Percentiles rank a stretch among this genome's conserved stretches.
Conservation (phyloP, 2,888 invertebrate genomes). For the Cheilosia variabilis region DNA sequence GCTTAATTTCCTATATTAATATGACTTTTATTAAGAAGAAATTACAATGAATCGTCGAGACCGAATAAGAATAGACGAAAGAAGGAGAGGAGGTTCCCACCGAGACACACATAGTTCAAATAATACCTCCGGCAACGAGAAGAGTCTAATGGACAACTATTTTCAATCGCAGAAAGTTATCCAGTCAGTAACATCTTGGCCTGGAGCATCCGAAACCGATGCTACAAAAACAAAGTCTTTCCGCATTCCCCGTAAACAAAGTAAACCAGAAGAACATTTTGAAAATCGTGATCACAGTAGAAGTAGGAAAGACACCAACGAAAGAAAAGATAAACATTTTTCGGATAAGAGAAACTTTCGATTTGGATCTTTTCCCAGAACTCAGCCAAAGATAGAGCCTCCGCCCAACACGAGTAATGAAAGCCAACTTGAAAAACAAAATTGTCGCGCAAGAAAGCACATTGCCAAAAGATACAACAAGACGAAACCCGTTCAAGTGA, state of each 20-base stretch:
- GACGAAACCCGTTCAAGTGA: background rate
- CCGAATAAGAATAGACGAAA: slow-evolving; percentile 6
- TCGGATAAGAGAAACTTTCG: background rate
- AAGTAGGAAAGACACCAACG: background rate
- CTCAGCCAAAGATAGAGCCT: no score
- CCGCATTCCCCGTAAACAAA: slow-evolving; percentile 41
- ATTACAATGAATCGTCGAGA: slow-evolving; percentile 26
- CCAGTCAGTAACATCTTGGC: slow-evolving; percentile 10
- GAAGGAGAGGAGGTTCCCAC: background rate
- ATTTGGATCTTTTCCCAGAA: no score
- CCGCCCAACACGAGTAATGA: no score
- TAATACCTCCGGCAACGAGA: background rate
- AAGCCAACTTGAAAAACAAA: background rate
- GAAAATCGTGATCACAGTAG: background rate
- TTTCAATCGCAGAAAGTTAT: slow-evolving; percentile 40
- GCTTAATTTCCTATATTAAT: background rate
- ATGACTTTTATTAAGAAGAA: background rate
- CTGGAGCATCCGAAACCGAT: background rate
- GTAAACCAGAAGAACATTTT: background rate
- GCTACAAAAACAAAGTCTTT: slow-evolving; percentile 11
- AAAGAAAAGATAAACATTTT: background rate
- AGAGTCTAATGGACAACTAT: slow-evolving; percentile 23
- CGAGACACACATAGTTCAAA: background rate
- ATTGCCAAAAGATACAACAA: background rate
- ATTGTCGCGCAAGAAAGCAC: background rate